A percentile compares a stretch with the other conserved stretches of the same genome.
These are phyloP conservation scores for Gryllus bimaculatus DNA, from an alignment of 1,140 invertebrate species.

Conservation along the genomic window DNA sequence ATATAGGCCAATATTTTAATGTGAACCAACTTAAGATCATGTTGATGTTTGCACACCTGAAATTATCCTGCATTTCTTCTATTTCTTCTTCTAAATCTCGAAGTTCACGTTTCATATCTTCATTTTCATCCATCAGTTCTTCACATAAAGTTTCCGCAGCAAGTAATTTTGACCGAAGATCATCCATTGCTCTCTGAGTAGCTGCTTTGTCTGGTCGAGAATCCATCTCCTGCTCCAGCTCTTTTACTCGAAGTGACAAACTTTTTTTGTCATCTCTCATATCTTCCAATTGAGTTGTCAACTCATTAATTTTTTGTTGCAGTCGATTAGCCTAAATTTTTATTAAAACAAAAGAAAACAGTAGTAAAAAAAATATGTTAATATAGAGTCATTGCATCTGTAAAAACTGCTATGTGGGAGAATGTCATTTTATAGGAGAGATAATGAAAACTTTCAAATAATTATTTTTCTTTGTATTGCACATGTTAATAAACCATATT, in stretches of 20 bases:
- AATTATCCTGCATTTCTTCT: constrained; percentile 96
- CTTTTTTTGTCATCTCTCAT: constrained; percentile 72
- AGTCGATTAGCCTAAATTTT: constrained; percentile 46
- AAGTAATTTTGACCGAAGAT: constrained; percentile 66
- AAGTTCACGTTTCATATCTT: constrained; percentile 89
- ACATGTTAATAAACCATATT: too few relatives aligned
- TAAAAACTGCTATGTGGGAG: too few relatives aligned
- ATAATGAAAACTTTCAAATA: too few relatives aligned
- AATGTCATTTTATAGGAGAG: too few relatives aligned
- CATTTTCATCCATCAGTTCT: constrained; percentile 92
- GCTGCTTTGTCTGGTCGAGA: constrained; percentile 27
- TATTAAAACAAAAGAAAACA: too few relatives aligned
- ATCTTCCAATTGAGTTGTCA: constrained; percentile 67
- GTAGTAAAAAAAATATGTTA: too few relatives aligned
- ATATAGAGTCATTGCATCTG: too few relatives aligned
- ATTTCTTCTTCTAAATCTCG: constrained; percentile 90
- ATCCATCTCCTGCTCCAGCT: constrained; percentile 59
- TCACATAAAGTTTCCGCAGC: constrained; percentile 83
- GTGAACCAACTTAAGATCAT: too few relatives aligned
- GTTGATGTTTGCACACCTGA: constrained; percentile 44
- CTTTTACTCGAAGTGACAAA: constrained; percentile 55
- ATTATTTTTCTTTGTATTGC: too few relatives aligned
- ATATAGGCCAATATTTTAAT: too few relatives aligned
- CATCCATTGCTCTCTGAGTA: constrained; percentile 40
- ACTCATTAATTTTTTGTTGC: constrained; percentile 73